Evolutionary conservation across 2,797 vertebrate genomes (phyloP).

Genomic region (Muraenolepis orangiensis): DNA sequence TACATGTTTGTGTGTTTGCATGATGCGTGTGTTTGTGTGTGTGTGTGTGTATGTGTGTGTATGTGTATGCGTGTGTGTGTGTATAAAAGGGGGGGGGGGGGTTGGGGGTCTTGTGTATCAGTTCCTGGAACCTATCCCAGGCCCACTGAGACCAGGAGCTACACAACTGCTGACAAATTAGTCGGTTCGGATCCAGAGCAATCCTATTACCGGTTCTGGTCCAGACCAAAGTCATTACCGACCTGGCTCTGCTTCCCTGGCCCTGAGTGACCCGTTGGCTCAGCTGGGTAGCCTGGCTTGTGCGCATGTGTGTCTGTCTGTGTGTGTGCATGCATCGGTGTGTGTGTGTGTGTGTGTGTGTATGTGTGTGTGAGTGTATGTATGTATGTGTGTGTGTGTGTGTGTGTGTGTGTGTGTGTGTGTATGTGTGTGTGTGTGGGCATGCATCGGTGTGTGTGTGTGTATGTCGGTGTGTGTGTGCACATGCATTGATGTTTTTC

Average conservation of each 20-base stretch:
- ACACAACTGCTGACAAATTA: slow-evolving; percentile 71
- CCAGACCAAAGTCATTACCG: slow-evolving; percentile 51
- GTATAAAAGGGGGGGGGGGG: background rate
- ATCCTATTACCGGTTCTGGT: slow-evolving; percentile 55
- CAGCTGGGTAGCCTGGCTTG: slow-evolving; percentile 12
- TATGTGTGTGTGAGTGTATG: slow-evolving; percentile 19
- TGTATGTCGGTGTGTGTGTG: slow-evolving; percentile 21
- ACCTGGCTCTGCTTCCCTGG: slow-evolving; percentile 32
- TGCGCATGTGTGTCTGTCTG: slow-evolving; percentile 7
- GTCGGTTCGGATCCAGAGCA: slow-evolving; percentile 59
- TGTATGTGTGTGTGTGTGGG: slow-evolving; percentile 18
- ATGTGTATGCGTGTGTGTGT: slow-evolving; percentile 2
- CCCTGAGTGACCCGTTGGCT: slow-evolving; percentile 19
- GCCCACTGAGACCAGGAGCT: slow-evolving; percentile 56
- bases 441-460: background rate
- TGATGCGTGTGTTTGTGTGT: background rate
- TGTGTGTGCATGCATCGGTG: background rate
- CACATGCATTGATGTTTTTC: background rate
- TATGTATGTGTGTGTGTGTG: slow-evolving; percentile 21
- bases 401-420: slow-evolving; percentile 11
- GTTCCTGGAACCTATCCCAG: slow-evolving; percentile 53
- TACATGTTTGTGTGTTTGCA: background rate
- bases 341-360: background rate
- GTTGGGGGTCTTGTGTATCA: slow-evolving; percentile 59
- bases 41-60: background rate